Evolutionary conservation across 2,113 vertebrate genomes (phyloP).

Genomic region (Rhegmatorhina hoffmannsi): DNA sequence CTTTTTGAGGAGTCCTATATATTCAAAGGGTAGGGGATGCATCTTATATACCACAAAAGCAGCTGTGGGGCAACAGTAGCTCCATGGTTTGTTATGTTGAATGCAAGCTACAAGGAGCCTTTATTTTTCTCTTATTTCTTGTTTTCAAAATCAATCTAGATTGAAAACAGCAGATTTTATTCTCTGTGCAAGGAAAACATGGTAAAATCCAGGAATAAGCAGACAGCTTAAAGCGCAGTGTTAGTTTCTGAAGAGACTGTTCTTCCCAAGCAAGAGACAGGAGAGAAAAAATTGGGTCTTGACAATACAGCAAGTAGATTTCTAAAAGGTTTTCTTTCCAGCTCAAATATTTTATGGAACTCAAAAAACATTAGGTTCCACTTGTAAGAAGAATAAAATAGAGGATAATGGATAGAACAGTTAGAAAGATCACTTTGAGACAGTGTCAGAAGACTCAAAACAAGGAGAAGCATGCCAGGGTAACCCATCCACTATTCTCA

Average conservation of each 20-base stretch:
- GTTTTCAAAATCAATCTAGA: conserved; percentile 18
- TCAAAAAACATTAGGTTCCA: background rate
- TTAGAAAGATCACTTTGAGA: conserved; percentile 16
- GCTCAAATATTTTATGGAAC: conserved; percentile 43
- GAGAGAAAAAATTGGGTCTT: conserved; percentile 11
- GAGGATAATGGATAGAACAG: conserved; percentile 13
- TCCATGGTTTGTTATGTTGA: background rate
- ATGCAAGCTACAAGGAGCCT: background rate
- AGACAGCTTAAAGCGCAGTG: background rate
- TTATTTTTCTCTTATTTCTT: conserved; percentile 34
- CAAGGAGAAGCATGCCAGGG: background rate
- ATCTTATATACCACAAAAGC: background rate
- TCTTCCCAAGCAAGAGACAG: background rate
- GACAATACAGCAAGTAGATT: conserved; percentile 21
- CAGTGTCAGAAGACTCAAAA: conserved; percentile 20
- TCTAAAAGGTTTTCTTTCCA: conserved; percentile 41
- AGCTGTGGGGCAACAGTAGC: background rate
- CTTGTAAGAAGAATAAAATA: conserved; percentile 27
- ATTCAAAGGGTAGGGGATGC: background rate
- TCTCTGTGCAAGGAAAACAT: background rate
- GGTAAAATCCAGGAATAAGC: conserved; percentile 12
- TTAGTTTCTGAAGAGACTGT: conserved; percentile 22
- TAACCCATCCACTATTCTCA: conserved; percentile 7
- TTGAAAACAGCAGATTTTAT: conserved; percentile 12
- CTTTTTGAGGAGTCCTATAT: background rate